These are phyloP conservation scores for Chiroxiphia lanceolata DNA, from an alignment of 2,797 vertebrate genomes.

Conservation along the genomic window DNA sequence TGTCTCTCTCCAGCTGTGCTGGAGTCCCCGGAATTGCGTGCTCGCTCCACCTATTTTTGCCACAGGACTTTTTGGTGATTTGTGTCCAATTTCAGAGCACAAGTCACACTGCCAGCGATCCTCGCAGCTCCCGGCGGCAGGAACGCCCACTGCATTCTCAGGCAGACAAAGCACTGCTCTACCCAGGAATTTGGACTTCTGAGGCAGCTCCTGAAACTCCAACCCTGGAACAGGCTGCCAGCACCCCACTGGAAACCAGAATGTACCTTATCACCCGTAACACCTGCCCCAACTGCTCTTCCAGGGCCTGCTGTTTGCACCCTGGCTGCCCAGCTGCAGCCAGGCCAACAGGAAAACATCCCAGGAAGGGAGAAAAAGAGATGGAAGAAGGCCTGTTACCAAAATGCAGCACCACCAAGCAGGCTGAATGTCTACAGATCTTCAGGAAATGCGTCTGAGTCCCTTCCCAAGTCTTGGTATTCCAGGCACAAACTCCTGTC, in stretches of 20 bases:
- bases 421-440: not conserved
- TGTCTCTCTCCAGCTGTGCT: not conserved
- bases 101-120: not conserved
- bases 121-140: not conserved
- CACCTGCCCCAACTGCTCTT: not conserved
- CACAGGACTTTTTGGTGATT: not conserved
- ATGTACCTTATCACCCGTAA: not conserved
- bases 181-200: not conserved
- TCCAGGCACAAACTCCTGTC: constrained; percentile 15
- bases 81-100: constrained; percentile 35
- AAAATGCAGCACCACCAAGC: not conserved
- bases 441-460: not conserved
- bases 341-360: not conserved
- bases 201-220: not conserved
- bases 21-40: rapidly evolving
- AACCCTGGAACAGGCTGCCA: not conserved
- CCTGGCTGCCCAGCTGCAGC: not conserved
- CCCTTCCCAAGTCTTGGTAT: not conserved
- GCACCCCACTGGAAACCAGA: not conserved
- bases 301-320: not conserved
- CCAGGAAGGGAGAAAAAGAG: not conserved
- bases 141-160: constrained; percentile 44
- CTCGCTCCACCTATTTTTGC: constrained; percentile 23
- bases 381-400: not conserved
- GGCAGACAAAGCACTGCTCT: constrained; percentile 8